Percentiles rank a stretch among this genome's conserved stretches.
These are phyloP conservation scores for Campylomormyrus tamandua DNA, from an alignment of 2,113 vertebrate genomes.

Conservation along the genomic window DNA sequence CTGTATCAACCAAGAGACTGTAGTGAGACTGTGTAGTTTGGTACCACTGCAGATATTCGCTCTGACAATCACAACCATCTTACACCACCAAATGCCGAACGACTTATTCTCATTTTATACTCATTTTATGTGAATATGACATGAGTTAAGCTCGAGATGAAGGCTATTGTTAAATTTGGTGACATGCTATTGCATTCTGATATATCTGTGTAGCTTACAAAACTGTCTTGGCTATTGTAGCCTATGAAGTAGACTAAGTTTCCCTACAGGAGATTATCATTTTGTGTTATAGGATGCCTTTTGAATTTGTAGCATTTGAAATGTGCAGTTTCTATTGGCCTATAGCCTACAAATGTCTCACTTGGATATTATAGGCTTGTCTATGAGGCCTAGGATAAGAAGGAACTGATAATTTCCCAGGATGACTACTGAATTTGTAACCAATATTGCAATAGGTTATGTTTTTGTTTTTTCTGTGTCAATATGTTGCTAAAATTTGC, in stretches of 20 bases:
- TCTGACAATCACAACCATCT: not conserved
- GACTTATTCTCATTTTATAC: not conserved
- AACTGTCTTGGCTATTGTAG: not conserved
- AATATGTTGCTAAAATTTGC: not conserved
- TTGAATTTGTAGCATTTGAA: not conserved
- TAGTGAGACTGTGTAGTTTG: not conserved
- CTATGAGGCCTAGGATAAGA: not conserved
- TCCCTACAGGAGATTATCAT: not conserved
- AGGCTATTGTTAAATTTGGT: not conserved
- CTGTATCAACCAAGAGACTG: not conserved
- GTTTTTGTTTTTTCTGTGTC: not conserved
- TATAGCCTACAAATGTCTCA: not conserved
- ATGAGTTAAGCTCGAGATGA: not conserved
- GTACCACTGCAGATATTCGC: not conserved
- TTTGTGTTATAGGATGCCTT: not conserved
- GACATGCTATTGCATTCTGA: not conserved
- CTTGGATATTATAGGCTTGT: not conserved
- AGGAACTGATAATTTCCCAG: not conserved
- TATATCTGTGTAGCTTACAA: not conserved
- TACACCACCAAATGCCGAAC: not conserved
- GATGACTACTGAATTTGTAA: not conserved
- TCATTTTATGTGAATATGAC: not conserved
- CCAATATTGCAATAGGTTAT: not conserved
- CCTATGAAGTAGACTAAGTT: not conserved
- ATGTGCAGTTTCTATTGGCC: not conserved